A percentile compares a stretch with the other conserved stretches of the same genome.
These are phyloP conservation scores for Oreocharis arfaki DNA, from an alignment of 2,113 vertebrate genomes.

Conservation along the genomic window DNA sequence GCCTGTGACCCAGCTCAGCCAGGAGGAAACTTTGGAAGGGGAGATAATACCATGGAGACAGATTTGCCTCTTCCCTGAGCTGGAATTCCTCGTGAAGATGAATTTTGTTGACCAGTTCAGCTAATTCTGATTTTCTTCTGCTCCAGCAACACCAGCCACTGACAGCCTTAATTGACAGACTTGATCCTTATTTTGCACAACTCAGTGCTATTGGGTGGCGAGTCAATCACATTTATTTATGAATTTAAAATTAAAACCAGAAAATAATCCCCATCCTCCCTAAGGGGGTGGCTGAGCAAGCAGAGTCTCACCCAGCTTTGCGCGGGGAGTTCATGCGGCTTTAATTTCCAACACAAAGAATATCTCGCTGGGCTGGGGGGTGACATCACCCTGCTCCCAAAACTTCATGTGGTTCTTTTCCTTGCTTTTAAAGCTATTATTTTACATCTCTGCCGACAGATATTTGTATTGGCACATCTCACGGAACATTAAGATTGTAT, in stretches of 20 bases:
- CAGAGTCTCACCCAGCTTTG: slow-evolving; percentile 23
- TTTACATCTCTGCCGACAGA: slow-evolving; percentile 35
- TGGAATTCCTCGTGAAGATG: background rate
- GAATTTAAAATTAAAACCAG: slow-evolving; percentile 59
- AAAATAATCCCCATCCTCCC: slow-evolving; percentile 17
- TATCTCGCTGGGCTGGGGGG: background rate
- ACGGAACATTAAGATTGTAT: background rate
- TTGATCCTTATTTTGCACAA: background rate
- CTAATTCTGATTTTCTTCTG: background rate
- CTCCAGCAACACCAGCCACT: background rate
- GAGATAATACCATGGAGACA: background rate
- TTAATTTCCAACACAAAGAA: slow-evolving; percentile 54
- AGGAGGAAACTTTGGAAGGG: background rate
- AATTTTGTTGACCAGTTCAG: background rate
- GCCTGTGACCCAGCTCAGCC: background rate
- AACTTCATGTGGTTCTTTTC: background rate
- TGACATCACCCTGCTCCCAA: slow-evolving; percentile 53
- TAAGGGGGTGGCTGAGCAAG: background rate
- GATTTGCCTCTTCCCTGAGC: background rate
- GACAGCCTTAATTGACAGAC: background rate
- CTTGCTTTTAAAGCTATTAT: slow-evolving; percentile 43
- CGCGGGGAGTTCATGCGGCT: background rate
- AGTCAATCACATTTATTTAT: slow-evolving; percentile 54
- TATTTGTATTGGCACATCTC: slow-evolving; percentile 56
- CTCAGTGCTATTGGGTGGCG: background rate